Evolutionary conservation across 2,113 vertebrate genomes (phyloP), one percentile per base, ranked within the genome.

Genomic region (Climacteris rufus): DNA sequence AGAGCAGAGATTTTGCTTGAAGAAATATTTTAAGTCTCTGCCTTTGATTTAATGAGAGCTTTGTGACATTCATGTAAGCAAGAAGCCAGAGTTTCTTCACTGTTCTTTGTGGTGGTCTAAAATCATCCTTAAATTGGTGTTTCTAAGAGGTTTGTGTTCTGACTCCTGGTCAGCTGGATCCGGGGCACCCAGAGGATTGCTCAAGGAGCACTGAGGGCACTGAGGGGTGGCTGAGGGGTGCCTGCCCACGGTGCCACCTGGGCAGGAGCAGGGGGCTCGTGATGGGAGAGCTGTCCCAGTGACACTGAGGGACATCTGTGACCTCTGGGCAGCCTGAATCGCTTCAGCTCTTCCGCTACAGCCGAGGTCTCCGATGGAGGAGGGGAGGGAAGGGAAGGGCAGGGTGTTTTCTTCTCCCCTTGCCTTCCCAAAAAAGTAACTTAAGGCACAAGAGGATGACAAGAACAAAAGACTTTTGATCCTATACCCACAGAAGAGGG

Each of bases 1-100:
- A 87, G 86, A 83, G 42, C 72, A 56, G 69, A 77, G 64, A 42
- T 92, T 95, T 92, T 93, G 56, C 96, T 95, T 40, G 76, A 60
- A 81, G 93, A 95, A 94, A 89, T 37, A 64, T 71, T 96, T 86
- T 49, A 64, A 86, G 69, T 56, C 71, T 77, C 87, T 93, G 80
- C 83, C 64, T 86, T 94, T 94, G 86, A 93, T 92, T 95, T 94
- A 89, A 74, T 50, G 89, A 53, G 79, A 64, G 22, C n/a, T 94
- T 96, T 90, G 87, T 3, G 0, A 91, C 82, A 76, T 42, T 56
- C 18, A 1, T 81, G 60, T 60, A 83, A 89, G 76, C 76, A 78
- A 78, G 80, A 65, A 87, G 49, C 27, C 83, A 57, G 71, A 54
- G 66, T 90, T 93, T 71, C 94, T 69, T 92, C 64, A 45, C 68